A percentile compares a stretch with the other conserved stretches of the same genome.
Evolutionary conservation across 2,888 invertebrate species (phyloP).

Genomic region (Trissoscelio sp.): DNA sequence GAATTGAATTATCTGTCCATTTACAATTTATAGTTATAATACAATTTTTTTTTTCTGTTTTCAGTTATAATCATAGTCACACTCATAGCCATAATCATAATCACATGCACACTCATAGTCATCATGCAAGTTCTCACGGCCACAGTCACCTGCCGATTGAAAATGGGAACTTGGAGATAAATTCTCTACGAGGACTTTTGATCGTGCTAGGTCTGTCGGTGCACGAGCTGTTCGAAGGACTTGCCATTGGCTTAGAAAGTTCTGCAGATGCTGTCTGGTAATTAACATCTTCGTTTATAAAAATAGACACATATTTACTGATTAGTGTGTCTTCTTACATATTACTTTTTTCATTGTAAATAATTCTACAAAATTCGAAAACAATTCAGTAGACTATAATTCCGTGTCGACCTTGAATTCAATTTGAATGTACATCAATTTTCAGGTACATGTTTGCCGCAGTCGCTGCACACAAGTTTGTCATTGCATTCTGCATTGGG

Average conservation of each 20-base stretch:
- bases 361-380: no score
- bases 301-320: neutral
- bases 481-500: conserved; percentile 94
- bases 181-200: conserved; percentile 88
- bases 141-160: conserved; percentile 78
- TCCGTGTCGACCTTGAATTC: conserved; percentile 10
- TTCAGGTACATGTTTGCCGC: conserved; percentile 92
- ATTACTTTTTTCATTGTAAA: no score
- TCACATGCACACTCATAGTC: conserved; percentile 9
- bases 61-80: conserved; percentile 21
- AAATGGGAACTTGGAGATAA: conserved; percentile 77
- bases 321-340: no score
- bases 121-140: conserved; percentile 59
- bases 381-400: no score
- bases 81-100: conserved; percentile 10
- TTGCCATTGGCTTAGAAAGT: conserved; percentile 84
- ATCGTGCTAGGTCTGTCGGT: conserved; percentile 93
- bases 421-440: conserved; percentile 6
- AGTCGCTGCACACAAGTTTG: conserved; percentile 93
- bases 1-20: no score
- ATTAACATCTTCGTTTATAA: conserved; percentile 70
- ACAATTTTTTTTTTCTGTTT: neutral
- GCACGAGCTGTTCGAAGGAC: conserved; percentile 93
- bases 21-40: no score
- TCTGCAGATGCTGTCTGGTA: conserved; percentile 83